Evolutionary conservation across 1,140 invertebrate genomes (phyloP).

Genomic region (Neuroterus valhalla): DNA sequence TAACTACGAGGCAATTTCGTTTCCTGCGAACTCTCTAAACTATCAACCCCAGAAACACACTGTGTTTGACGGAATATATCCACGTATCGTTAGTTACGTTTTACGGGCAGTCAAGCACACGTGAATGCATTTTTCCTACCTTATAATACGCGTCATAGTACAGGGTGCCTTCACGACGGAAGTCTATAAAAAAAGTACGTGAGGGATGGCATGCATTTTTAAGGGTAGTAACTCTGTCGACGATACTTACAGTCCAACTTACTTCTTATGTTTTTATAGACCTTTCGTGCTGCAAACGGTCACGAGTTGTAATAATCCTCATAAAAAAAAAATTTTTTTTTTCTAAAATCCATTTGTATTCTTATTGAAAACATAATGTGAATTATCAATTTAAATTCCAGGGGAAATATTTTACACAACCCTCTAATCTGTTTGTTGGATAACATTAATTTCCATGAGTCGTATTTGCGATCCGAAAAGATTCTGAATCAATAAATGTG

Average conservation of each 20-base stretch:
- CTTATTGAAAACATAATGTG: slow-evolving; percentile 3
- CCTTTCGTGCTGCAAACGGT: slow-evolving; percentile 14
- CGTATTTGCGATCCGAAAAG: too few relatives aligned
- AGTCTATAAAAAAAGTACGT: slow-evolving; percentile 16
- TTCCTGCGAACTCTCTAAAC: slow-evolving; percentile 1
- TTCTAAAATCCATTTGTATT: not conserved
- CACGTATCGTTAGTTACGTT: slow-evolving; percentile 6
- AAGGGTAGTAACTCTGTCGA: slow-evolving; percentile 23
- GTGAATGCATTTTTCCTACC: slow-evolving; percentile 16
- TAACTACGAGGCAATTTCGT: slow-evolving; percentile 5
- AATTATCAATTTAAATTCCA: slow-evolving; percentile 20
- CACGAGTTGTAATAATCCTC: not conserved
- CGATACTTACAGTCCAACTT: slow-evolving; percentile 11
- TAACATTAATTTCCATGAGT: too few relatives aligned
- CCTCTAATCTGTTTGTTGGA: slow-evolving; percentile 3
- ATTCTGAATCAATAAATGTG: too few relatives aligned
- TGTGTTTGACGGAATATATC: not conserved
- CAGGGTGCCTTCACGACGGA: not conserved
- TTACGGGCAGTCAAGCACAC: slow-evolving; percentile 22
- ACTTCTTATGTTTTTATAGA: slow-evolving; percentile 1
- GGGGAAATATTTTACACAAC: not conserved
- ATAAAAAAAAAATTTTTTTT: slow-evolving; percentile 21
- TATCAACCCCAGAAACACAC: not conserved
- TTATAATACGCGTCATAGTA: not conserved
- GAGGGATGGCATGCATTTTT: slow-evolving; percentile 28